Percentiles rank a stretch among this genome's conserved stretches.
phyloP scores from a whole-genome alignment of 2,113 vertebrate genomes.

The Limnothrissa miodon region DNA sequence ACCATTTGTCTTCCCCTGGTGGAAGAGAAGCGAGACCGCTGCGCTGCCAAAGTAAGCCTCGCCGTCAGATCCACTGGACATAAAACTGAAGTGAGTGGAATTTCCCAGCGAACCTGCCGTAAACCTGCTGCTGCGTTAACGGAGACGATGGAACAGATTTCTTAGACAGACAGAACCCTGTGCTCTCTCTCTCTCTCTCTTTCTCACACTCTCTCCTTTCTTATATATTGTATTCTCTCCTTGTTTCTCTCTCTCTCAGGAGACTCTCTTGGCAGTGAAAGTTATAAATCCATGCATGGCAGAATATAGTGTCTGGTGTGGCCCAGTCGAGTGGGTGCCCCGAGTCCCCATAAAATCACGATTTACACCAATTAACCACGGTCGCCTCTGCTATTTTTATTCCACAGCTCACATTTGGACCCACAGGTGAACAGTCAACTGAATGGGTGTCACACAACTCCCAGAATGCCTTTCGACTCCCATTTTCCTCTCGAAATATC shows the following conservation, averaged over 20 bases:
- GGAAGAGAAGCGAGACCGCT: background rate
- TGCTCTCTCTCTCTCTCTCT: background rate
- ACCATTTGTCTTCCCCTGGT: background rate
- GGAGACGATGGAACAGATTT: background rate
- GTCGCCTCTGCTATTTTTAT: constrained; percentile 1
- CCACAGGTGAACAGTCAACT: background rate
- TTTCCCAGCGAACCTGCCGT: constrained; percentile 3
- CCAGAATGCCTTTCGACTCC: background rate
- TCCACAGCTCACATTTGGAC: background rate
- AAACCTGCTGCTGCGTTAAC: background rate
- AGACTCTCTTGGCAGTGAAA: background rate
- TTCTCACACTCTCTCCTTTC: background rate
- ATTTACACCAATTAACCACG: constrained; percentile 12
- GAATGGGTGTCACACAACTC: background rate
- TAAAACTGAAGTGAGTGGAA: background rate
- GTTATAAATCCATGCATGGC: background rate
- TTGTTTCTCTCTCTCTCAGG: background rate
- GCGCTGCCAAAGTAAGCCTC: background rate
- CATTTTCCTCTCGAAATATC: background rate
- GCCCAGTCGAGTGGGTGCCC: background rate
- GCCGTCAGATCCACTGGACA: background rate
- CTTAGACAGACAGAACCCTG: background rate
- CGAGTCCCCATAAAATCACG: background rate
- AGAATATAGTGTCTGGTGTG: background rate
- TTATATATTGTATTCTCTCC: background rate